phyloP scores from a whole-genome alignment of 2,797 vertebrate species.

The Trichosurus vulpecula region DNA sequence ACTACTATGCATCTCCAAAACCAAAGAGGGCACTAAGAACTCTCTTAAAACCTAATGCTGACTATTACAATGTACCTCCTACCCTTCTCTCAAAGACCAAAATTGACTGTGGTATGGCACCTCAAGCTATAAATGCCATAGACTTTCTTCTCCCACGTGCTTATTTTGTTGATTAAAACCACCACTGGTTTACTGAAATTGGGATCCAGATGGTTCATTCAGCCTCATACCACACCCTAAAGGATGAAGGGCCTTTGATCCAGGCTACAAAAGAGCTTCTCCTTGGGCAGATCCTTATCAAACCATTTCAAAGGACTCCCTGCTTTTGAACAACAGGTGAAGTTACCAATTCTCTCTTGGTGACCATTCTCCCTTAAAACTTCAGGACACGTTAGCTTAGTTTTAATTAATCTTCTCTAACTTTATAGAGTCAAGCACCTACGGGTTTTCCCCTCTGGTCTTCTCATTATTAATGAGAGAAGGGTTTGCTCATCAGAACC shows the following conservation, averaged over 20 bases:
- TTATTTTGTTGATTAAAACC: conserved; percentile 24
- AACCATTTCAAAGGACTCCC: conserved; percentile 35
- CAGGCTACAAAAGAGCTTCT: conserved; percentile 38
- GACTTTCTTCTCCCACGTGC: not conserved
- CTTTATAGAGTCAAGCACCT: conserved; percentile 56
- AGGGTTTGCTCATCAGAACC: conserved; percentile 31
- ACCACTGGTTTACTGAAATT: conserved; percentile 13
- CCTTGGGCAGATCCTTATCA: not conserved
- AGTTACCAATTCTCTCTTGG: conserved; percentile 25
- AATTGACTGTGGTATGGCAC: not conserved
- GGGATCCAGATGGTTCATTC: not conserved
- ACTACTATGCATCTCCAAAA: not conserved
- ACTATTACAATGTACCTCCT: not conserved
- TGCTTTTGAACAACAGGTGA: conserved; percentile 50
- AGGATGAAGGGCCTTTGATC: conserved; percentile 21
- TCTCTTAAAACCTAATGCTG: not conserved
- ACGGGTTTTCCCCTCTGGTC: conserved; percentile 7
- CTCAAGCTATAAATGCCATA: not conserved
- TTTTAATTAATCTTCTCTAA: conserved; percentile 61
- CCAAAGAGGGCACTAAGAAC: not conserved
- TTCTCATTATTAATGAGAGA: conserved; percentile 8
- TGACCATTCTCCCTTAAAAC: conserved; percentile 46
- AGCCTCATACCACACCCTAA: not conserved
- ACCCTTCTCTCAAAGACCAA: conserved; percentile 9
- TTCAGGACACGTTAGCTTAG: conserved; percentile 17